These are phyloP conservation scores for Oreochromis spilurus DNA, from an alignment of 2,113 vertebrate genomes.

Conservation along the genomic window DNA sequence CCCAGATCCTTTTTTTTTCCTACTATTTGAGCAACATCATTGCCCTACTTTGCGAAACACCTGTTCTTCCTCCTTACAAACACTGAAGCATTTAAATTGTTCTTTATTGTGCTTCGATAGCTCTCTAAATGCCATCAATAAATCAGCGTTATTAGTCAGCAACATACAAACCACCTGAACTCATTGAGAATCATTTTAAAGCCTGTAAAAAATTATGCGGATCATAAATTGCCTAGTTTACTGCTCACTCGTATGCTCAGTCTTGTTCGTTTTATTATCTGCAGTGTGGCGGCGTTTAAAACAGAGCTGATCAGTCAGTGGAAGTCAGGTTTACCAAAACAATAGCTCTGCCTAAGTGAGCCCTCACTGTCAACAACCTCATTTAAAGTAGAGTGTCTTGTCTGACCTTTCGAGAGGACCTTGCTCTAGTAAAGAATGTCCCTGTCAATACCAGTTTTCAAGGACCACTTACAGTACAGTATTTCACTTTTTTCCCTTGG, in stretches of 20 bases:
- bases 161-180: background rate
- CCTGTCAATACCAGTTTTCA: slow-evolving; percentile 68
- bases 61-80: background rate
- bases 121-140: background rate
- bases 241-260: background rate
- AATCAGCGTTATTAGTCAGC: background rate
- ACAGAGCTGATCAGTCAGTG: background rate
- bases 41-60: background rate
- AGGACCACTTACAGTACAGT: slow-evolving; percentile 39
- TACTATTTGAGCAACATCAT: background rate
- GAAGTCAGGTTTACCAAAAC: background rate
- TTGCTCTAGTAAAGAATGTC: slow-evolving; percentile 37
- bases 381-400: slow-evolving; percentile 29
- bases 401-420: slow-evolving; percentile 59
- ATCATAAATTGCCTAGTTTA: background rate
- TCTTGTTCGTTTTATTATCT: background rate
- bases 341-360: background rate
- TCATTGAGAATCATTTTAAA: background rate
- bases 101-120: background rate
- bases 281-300: background rate
- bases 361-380: background rate
- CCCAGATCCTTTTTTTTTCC: background rate
- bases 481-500: slow-evolving; percentile 24
- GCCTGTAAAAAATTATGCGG: background rate
- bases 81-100: background rate